Percentiles rank a stretch among this genome's conserved stretches.
phyloP scores from a whole-genome alignment of 2,113 vertebrate genomes.

The Microcebus ravelobensis region DNA sequence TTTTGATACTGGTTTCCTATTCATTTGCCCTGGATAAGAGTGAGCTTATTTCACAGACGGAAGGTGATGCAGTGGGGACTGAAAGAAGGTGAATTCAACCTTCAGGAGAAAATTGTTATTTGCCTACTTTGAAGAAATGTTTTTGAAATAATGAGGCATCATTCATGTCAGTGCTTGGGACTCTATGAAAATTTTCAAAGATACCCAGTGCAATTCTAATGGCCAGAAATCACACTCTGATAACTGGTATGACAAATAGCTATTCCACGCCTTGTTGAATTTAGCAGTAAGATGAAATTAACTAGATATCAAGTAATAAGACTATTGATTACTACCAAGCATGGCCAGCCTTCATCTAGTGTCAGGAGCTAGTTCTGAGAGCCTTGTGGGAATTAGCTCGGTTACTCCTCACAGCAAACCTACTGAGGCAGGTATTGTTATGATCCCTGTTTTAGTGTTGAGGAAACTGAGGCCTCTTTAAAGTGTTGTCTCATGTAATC shows the following conservation, averaged over 20 bases:
- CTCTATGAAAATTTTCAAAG: neutral
- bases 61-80: neutral
- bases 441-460: neutral
- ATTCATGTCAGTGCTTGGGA: neutral
- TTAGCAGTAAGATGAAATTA: neutral
- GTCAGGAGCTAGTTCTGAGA: neutral
- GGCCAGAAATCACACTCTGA: neutral
- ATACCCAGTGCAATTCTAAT: neutral
- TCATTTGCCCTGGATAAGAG: neutral
- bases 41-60: neutral
- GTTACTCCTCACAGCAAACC: neutral
- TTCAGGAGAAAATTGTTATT: neutral
- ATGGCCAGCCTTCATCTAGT: neutral
- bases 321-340: no score
- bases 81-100: neutral
- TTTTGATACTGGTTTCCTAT: neutral
- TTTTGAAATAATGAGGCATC: conserved; percentile 3
- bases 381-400: neutral
- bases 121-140: neutral
- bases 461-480: neutral
- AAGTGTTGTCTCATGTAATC: neutral
- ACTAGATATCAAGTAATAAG: neutral
- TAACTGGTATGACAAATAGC: neutral
- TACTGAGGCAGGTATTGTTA: neutral
- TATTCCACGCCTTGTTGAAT: neutral